Evolutionary conservation across 2,888 invertebrate species (phyloP).

Genomic region (Volucella inanis): DNA sequence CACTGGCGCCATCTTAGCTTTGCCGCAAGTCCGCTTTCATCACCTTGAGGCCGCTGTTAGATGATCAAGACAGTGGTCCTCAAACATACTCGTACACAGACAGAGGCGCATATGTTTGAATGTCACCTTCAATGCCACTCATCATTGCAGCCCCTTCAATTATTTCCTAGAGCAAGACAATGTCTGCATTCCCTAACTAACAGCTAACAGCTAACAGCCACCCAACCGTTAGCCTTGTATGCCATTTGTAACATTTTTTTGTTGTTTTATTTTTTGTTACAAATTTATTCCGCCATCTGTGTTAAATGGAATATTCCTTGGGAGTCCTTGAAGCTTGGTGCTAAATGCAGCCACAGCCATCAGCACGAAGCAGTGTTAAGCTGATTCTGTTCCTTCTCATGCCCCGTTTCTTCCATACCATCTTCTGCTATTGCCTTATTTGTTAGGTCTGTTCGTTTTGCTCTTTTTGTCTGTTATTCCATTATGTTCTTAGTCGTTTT

Average conservation of each 20-base stretch:
- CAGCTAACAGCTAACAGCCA: neutral
- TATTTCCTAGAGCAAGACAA: constrained; percentile 46
- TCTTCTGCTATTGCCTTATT: too few relatives aligned
- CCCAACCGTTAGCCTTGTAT: constrained; percentile 19
- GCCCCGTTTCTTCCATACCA: too few relatives aligned
- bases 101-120: constrained; percentile 29
- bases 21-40: constrained; percentile 31
- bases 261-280: constrained; percentile 12
- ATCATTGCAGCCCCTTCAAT: neutral
- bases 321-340: constrained; percentile 34
- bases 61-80: constrained; percentile 42
- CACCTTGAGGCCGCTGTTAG: neutral
- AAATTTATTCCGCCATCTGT: constrained; percentile 61
- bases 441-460: too few relatives aligned
- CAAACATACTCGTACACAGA: neutral
- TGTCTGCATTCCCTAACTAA: constrained; percentile 23
- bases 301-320: constrained; percentile 58
- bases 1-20: constrained; percentile 28
- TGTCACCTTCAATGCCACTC: neutral
- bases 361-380: constrained; percentile 56
- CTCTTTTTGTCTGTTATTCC: constrained; percentile 25
- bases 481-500: constrained; percentile 14
- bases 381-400: constrained; percentile 35
- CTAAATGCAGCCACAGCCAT: constrained; percentile 58
- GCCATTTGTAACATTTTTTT: constrained; percentile 58